These are phyloP conservation scores for Rhegmatorhina hoffmannsi DNA, from an alignment of 2,113 vertebrate genomes.

Conservation along the genomic window DNA sequence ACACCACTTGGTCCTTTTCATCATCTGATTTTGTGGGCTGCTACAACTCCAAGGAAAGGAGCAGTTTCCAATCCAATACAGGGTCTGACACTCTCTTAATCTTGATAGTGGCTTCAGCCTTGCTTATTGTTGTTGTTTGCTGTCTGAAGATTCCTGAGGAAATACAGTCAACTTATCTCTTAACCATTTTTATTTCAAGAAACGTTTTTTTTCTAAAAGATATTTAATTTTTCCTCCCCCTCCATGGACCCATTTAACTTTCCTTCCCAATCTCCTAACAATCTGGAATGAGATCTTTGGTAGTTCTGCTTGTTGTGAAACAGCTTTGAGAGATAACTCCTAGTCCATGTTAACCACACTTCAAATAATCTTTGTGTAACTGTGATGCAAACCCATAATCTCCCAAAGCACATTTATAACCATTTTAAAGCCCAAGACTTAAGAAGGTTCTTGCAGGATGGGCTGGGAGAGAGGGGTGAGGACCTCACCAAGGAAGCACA, in stretches of 20 bases:
- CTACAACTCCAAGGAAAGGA: background rate
- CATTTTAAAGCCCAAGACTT: slow-evolving; percentile 49
- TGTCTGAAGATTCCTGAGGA: slow-evolving; percentile 39
- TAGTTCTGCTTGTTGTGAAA: slow-evolving; percentile 64
- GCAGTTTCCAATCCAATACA: background rate
- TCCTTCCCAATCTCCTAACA: slow-evolving; percentile 64
- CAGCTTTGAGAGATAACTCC: slow-evolving; percentile 61
- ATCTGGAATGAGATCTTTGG: slow-evolving; percentile 57
- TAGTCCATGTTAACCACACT: slow-evolving; percentile 70
- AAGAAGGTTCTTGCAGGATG: slow-evolving; percentile 54
- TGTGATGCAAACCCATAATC: slow-evolving; percentile 58
- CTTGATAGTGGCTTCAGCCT: background rate
- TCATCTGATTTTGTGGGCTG: background rate
- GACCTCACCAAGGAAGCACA: slow-evolving; percentile 59
- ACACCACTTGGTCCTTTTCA: background rate
- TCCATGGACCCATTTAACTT: slow-evolving; percentile 67
- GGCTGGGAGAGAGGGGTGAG: slow-evolving; percentile 53
- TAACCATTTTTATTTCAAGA: slow-evolving; percentile 48
- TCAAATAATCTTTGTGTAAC: slow-evolving; percentile 65
- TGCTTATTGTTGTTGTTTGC: background rate
- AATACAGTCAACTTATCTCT: background rate
- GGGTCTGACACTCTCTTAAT: background rate
- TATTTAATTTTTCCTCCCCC: slow-evolving; percentile 49
- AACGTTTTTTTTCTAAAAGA: slow-evolving; percentile 62
- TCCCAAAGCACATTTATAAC: slow-evolving; percentile 47